Evolutionary conservation across 2,113 vertebrate species (phyloP).

Genomic region (Antechinus stuartii): DNA sequence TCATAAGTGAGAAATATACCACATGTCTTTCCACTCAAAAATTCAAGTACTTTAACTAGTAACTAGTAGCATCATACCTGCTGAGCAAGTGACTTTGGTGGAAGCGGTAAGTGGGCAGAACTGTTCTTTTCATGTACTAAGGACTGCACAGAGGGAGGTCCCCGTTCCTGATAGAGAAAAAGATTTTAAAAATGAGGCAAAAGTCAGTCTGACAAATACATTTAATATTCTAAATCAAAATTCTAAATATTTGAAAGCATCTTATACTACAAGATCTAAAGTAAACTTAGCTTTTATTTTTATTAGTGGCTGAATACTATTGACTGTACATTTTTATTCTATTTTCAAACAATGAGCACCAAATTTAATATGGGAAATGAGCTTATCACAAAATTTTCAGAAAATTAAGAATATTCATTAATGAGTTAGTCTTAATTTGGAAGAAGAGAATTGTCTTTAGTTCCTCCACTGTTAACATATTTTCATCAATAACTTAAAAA

Average conservation of each 20-base stretch:
- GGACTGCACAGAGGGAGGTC: constrained; percentile 74
- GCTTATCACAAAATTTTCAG: background rate
- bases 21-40: background rate
- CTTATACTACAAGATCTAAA: background rate
- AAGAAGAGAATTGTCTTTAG: background rate
- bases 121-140: constrained; percentile 79
- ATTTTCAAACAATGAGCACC: background rate
- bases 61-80: constrained; percentile 79
- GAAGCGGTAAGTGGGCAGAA: constrained; percentile 79
- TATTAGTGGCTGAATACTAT: too few relatives aligned
- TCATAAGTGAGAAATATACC: background rate
- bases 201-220: background rate
- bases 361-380: background rate
- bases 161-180: constrained; percentile 82
- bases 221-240: background rate
- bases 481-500: background rate
- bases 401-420: background rate
- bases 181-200: background rate
- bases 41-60: background rate
- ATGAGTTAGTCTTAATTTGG: background rate
- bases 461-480: background rate
- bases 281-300: too few relatives aligned
- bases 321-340: background rate
- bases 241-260: background rate
- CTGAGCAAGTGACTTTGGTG: constrained; percentile 84